Percentiles rank a stretch among this genome's conserved stretches.
Evolutionary conservation across 2,113 vertebrate species (phyloP).

Genomic region (Grallaria varia): DNA sequence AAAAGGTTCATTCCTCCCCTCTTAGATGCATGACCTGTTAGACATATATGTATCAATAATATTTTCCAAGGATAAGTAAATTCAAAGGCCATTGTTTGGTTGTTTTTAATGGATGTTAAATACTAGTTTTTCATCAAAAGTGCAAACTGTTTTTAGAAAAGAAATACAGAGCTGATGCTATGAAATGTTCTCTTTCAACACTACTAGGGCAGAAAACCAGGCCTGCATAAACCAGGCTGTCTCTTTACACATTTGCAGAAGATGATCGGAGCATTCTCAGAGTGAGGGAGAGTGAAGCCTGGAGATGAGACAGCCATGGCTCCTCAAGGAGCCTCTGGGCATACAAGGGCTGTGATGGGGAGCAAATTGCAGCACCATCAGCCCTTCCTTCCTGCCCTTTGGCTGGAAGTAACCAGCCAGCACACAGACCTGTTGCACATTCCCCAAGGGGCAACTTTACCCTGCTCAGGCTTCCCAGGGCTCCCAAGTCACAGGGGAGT

Average conservation of each 20-base stretch:
- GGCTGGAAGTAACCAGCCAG: background rate
- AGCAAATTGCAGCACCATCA: background rate
- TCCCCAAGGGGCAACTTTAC: background rate
- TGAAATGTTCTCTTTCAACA: background rate
- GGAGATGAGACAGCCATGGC: background rate
- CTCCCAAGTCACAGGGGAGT: background rate
- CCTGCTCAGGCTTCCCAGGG: background rate
- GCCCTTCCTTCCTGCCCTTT: background rate
- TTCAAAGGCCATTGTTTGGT: background rate
- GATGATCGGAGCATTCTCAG: background rate
- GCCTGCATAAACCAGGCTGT: fast-evolving
- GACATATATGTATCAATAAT: background rate
- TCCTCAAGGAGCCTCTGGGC: background rate
- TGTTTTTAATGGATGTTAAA: background rate
- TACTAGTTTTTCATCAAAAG: background rate
- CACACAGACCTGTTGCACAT: fast-evolving
- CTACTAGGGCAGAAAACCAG: background rate
- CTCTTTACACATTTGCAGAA: background rate
- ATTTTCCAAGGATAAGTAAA: background rate
- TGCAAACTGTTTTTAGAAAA: background rate
- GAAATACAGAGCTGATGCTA: background rate
- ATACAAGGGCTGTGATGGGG: background rate
- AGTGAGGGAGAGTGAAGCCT: background rate
- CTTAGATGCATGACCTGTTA: background rate
- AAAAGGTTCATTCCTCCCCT: slow-evolving; percentile 2